Percentiles rank a stretch among this genome's conserved stretches.
Conservation (phyloP, 2,113 vertebrate species). For the Heterochromis multidens region DNA sequence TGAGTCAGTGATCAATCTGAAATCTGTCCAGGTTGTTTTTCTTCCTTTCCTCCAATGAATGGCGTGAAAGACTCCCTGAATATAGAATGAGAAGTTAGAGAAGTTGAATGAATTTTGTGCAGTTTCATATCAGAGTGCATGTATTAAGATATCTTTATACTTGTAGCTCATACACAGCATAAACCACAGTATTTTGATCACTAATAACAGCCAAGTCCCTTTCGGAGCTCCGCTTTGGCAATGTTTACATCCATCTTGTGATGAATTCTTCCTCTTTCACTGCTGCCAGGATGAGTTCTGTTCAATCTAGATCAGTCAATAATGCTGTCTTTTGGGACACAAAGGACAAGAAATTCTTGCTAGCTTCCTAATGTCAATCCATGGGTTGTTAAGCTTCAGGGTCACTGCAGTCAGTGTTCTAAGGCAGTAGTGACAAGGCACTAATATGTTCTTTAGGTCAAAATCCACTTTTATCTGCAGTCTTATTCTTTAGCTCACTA, state of each 20-base stretch:
- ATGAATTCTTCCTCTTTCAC: neutral
- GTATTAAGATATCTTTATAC: neutral
- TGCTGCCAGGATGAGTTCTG: neutral
- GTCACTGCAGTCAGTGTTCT: neutral
- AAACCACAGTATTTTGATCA: neutral
- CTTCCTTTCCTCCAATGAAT: neutral
- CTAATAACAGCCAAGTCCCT: neutral
- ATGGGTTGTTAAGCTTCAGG: neutral
- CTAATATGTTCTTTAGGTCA: neutral
- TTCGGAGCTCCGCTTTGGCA: neutral
- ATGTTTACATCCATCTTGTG: neutral
- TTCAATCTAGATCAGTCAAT: neutral
- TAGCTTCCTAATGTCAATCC: neutral
- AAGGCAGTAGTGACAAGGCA: neutral
- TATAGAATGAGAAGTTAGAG: slow-evolving; percentile 23
- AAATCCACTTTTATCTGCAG: neutral
- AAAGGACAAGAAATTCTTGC: neutral
- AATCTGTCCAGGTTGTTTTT: slow-evolving; percentile 24
- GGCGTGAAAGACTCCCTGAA: slow-evolving; percentile 23
- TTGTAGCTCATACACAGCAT: neutral
- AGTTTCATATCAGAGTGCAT: neutral
- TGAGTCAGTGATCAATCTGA: slow-evolving; percentile 22
- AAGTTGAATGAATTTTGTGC: slow-evolving; percentile 19
- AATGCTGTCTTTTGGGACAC: neutral
- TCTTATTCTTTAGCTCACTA: neutral